Evolutionary conservation across 1,140 invertebrate species (phyloP), one percentile per base, ranked within the genome.

Genomic region (Leptinotarsa undecemlineata): DNA sequence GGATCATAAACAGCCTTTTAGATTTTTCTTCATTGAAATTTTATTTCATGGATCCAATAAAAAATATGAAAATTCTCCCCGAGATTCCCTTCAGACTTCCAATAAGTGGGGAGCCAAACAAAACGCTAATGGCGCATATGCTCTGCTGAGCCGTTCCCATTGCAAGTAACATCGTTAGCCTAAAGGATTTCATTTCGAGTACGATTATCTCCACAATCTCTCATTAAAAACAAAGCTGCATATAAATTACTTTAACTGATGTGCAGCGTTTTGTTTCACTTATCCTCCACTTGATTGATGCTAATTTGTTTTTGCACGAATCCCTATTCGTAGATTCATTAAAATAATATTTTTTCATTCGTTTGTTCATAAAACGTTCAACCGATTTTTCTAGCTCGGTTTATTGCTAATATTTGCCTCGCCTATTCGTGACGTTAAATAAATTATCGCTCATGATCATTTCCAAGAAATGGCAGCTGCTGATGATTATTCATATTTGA

Each of bases 111-210:
- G 33, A 42, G 33, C 33, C 33, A 42, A 42, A 42, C 8, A 42
- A 42, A 42, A 42, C 33, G 33, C 33, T 42, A 42, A 42, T 42
- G 33, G 33, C 33, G 8, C 33, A 42, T 42, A 42, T 42, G 33
- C 33, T 42, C 33, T 42, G 33, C 8, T 42, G 33, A 42, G 33
- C 51, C n/a, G 51, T 57, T 19, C 57, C 23, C 51, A 19, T 68
- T 21, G 42, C 42, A 48, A 68, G 67, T 42, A 42, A 33, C 14
- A 47, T 71, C 57, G 69, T 71, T 71, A 71, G 69, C 48, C 23
- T 26, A 61, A 71, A 71, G 69, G 61, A 61, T 19, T 71, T 71
- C 48, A 71, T 71, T 71, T 71, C 15, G 51, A 71, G 61, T 47
- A 6, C 26, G 57, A 71, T 71, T 62, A 71, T 71, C 69, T 61